phyloP scores from a whole-genome alignment of 1,140 invertebrate species.

The Papilio machaon region DNA sequence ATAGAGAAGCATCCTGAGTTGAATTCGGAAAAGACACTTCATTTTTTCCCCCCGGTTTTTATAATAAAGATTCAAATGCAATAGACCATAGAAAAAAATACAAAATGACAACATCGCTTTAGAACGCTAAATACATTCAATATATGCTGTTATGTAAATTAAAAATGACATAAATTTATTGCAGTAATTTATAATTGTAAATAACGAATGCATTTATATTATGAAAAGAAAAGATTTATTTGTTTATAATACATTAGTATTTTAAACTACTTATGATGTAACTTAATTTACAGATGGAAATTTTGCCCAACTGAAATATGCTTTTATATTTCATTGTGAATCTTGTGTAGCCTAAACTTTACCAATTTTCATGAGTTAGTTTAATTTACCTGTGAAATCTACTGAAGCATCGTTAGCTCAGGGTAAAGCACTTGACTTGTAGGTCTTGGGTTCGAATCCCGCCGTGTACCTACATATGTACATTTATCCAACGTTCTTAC shows the following conservation, averaged over 20 bases:
- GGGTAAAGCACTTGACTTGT: no score
- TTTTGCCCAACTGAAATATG: background rate
- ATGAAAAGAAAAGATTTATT: slow-evolving; percentile 14
- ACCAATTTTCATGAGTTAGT: no score
- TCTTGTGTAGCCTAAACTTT: no score
- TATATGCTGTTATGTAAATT: background rate
- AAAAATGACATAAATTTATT: slow-evolving; percentile 2
- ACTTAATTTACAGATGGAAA: background rate
- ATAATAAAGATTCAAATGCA: background rate
- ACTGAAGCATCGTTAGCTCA: no score
- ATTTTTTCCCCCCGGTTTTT: no score
- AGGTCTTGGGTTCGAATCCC: no score
- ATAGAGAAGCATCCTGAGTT: no score
- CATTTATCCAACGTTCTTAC: no score
- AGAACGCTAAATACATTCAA: background rate
- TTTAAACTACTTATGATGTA: background rate
- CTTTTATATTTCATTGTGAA: background rate
- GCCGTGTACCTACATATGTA: no score
- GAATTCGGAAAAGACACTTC: no score
- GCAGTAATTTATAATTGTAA: background rate
- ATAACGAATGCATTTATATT: slow-evolving; percentile 3
- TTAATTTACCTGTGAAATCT: no score
- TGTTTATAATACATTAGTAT: background rate
- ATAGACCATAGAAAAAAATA: background rate
- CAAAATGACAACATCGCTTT: background rate